phyloP scores from a whole-genome alignment of 2,888 invertebrate genomes.

The Nomada lathburiana region DNA sequence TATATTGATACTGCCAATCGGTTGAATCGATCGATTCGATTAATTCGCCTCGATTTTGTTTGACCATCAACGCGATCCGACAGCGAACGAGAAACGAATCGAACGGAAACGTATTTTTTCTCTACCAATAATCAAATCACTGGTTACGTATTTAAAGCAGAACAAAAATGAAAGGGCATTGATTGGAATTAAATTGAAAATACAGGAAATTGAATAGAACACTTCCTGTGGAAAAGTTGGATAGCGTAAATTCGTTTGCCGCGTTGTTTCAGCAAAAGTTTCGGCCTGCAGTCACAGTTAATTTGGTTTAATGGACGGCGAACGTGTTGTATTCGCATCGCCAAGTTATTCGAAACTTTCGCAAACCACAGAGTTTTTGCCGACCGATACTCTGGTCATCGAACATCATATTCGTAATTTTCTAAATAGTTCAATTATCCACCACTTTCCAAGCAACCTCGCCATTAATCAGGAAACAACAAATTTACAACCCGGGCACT shows the following conservation, averaged over 20 bases:
- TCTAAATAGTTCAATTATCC: constrained; percentile 4
- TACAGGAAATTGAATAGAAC: no score
- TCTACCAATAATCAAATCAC: no score
- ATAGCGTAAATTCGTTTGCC: neutral
- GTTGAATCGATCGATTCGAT: neutral
- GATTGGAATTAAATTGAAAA: no score
- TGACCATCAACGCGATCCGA: no score
- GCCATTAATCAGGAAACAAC: neutral
- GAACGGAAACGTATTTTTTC: neutral
- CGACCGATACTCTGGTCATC: neutral
- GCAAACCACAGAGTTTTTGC: neutral
- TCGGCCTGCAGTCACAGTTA: neutral
- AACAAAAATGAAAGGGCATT: no score
- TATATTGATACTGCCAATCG: neutral
- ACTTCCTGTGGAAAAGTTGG: no score
- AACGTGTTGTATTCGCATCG: neutral
- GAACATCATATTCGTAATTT: constrained; percentile 1
- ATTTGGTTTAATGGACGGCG: constrained; percentile 4
- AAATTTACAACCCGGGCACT: no score
- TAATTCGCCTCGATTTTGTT: neutral
- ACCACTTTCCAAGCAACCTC: no score
- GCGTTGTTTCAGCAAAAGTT: neutral
- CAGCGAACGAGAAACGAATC: neutral
- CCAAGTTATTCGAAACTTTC: constrained; percentile 13
- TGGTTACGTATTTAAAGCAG: no score